phyloP scores from a whole-genome alignment of 2,113 vertebrate genomes.

The Tiliqua scincoides region DNA sequence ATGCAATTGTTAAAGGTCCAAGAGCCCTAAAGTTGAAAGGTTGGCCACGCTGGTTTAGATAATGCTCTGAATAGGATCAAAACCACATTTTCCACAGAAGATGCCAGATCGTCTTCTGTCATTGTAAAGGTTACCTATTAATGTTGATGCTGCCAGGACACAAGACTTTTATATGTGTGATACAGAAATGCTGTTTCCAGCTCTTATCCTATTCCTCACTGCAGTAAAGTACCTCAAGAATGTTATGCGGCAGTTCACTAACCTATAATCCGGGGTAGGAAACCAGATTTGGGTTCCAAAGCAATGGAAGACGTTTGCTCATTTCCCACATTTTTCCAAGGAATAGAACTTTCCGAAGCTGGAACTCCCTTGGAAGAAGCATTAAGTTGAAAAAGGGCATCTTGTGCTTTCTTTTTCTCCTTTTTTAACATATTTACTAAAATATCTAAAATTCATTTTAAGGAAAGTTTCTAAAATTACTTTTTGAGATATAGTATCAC shows the following conservation, averaged over 20 bases:
- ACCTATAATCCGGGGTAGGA: slow-evolving; percentile 70
- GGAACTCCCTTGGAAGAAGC: slow-evolving; percentile 8
- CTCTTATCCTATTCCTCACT: background rate
- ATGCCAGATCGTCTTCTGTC: background rate
- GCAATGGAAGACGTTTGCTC: background rate
- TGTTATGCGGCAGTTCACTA: slow-evolving; percentile 35
- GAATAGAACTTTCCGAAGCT: slow-evolving; percentile 32
- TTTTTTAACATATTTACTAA: slow-evolving; percentile 90
- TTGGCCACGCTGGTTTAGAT: too few species aligned
- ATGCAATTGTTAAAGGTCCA: too few species aligned
- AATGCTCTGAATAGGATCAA: too few species aligned
- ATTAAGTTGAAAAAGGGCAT: slow-evolving; percentile 66
- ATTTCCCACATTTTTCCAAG: slow-evolving; percentile 22
- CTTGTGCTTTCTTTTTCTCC: slow-evolving; percentile 84
- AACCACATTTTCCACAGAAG: background rate
- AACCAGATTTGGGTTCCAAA: slow-evolving; percentile 2
- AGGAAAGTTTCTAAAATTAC: slow-evolving; percentile 53
- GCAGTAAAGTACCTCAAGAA: background rate
- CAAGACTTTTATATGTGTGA: background rate
- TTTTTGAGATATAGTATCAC: background rate
- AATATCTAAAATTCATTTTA: slow-evolving; percentile 80
- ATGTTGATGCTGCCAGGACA: background rate
- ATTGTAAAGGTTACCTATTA: background rate
- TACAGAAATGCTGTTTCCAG: background rate
- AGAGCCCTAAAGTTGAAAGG: too few species aligned